A percentile compares a stretch with the other conserved stretches of the same genome.
Evolutionary conservation across 2,888 invertebrate genomes (phyloP).

Genomic region (Dyspetes luteomarginatus): DNA sequence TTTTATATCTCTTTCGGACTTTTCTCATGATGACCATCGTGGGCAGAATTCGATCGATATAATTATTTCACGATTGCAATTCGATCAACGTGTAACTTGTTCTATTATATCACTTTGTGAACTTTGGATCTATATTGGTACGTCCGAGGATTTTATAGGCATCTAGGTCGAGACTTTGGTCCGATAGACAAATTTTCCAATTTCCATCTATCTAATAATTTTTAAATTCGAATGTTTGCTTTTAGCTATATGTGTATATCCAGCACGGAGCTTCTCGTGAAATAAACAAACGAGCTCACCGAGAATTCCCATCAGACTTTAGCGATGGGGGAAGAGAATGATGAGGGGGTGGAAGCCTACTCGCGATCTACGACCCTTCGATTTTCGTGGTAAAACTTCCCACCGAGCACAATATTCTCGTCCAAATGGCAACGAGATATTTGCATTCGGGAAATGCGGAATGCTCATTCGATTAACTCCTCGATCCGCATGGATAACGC

Average conservation of each 20-base stretch:
- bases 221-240: background rate
- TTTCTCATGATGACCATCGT: background rate
- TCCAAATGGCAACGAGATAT: background rate
- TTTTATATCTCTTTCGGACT: background rate
- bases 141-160: background rate
- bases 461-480: constrained; percentile 69
- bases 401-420: constrained; percentile 44
- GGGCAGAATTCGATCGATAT: background rate
- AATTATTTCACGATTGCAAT: too few species aligned
- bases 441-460: background rate
- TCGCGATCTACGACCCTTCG: constrained; percentile 37
- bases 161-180: background rate
- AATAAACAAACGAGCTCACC: constrained; percentile 40
- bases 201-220: constrained; percentile 2
- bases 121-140: too few species aligned
- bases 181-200: too few species aligned
- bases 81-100: too few species aligned
- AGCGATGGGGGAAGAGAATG: background rate
- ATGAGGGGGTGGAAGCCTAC: constrained; percentile 11
- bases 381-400: constrained; percentile 49
- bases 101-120: too few species aligned
- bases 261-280: background rate
- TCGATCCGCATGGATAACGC: constrained; percentile 57
- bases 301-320: constrained; percentile 30
- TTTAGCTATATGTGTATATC: background rate